Conservation (phyloP, 64 coral and sea anemone genomes). For the Actinia equina region DNA sequence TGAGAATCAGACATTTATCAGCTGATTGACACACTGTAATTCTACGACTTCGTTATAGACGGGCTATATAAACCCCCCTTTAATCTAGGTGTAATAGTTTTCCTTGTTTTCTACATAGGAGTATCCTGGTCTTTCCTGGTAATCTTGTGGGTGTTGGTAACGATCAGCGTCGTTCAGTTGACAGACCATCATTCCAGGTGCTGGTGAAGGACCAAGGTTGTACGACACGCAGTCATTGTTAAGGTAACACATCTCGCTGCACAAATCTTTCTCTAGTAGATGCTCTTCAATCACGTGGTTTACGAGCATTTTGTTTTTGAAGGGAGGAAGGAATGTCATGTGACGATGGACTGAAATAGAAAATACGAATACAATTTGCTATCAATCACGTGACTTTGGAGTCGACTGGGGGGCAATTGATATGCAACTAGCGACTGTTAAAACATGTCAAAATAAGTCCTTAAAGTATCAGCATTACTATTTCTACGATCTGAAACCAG, state of each 20-base stretch:
- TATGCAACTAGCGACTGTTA: too few species aligned
- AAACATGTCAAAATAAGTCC: too few species aligned
- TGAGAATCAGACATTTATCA: too few species aligned
- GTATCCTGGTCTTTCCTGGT: background rate
- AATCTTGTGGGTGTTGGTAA: slow-evolving; percentile 1
- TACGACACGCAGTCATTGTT: background rate
- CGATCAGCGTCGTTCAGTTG: slow-evolving; percentile 11
- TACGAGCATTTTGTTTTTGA: background rate
- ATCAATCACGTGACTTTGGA: too few species aligned
- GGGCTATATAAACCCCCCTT: too few species aligned
- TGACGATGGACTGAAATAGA: background rate
- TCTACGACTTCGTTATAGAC: too few species aligned
- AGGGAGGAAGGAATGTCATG: background rate
- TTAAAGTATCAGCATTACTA: too few species aligned
- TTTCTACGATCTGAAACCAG: too few species aligned
- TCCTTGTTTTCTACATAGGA: background rate
- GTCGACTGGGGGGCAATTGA: too few species aligned
- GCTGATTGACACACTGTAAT: too few species aligned
- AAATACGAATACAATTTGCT: background rate
- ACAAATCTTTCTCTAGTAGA: background rate
- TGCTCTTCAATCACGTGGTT: slow-evolving; percentile 1
- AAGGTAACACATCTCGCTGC: background rate
- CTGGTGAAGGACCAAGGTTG: slow-evolving; percentile 2
- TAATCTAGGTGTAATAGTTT: too few species aligned
- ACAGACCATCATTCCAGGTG: background rate